Conservation (phyloP, 1,140 invertebrate genomes). For the Rhopalosiphum maidis region DNA sequence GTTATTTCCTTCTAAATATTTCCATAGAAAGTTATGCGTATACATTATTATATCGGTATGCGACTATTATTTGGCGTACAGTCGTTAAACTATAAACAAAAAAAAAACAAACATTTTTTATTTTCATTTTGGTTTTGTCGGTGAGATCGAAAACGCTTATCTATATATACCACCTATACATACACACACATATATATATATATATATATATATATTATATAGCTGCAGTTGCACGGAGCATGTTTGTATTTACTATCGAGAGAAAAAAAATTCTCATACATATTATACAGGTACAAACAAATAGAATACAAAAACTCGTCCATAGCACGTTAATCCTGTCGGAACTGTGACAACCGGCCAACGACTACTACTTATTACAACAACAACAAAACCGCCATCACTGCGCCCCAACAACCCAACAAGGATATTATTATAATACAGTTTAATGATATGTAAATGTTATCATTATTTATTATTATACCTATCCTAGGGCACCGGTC, state of each 20-base stretch:
- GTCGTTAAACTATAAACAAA: neutral
- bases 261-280: neutral
- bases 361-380: neutral
- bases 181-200: neutral
- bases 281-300: neutral
- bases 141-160: neutral
- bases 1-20: neutral
- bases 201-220: neutral
- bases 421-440: neutral
- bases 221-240: neutral
- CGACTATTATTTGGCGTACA: neutral
- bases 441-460: neutral
- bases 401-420: neutral
- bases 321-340: neutral
- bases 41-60: neutral
- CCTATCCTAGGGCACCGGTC: neutral
- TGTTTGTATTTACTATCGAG: neutral
- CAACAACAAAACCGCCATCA: neutral
- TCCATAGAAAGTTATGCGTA: neutral
- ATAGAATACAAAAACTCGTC: neutral
- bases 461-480: slow-evolving; percentile 12
- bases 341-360: neutral
- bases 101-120: neutral
- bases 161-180: neutral
- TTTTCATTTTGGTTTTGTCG: neutral